Base-by-base conservation (phyloP, 2,888 invertebrate genomes). In the Dasypogon diadema region DNA sequence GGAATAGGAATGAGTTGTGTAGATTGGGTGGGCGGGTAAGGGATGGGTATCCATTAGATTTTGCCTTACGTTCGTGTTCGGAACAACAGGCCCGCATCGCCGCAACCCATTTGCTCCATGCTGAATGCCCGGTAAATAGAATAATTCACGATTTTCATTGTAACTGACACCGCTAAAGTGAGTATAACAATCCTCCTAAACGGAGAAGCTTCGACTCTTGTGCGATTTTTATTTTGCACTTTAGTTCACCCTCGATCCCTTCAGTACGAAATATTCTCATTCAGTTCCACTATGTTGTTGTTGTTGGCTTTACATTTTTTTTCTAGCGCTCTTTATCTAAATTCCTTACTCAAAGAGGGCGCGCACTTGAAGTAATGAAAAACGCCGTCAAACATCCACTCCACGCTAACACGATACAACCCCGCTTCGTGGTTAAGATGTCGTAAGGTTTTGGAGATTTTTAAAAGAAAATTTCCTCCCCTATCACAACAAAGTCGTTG, bases 361-460 rank as follows among this genome's bases (percentile, higher is more conserved):
- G 42, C 3, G n/a, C 42, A 42, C 42, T 42, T 42, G 42, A 42
- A 42, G 42, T 42, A 42, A 42, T 42, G 42, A 42, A 42, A 42
- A 42, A n/a, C 12, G n/a, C 42, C 42, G 42, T 42, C 42, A 42
- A 42, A n/a, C 42, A 42, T 42, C 42, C 42, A 42, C 10, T 42
- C 12, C 8, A 42, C 8, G 42, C 42, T n/a, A 42, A 42, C n/a
- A n/a, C 42, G 42, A 12, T 42, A 42, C 42, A 42, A 12, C 42
- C 42, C n/a, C n/a, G 42, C 42, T 42, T 42, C 42, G 42, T 42
- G 42, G 42, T 42, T 42, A 42, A 42, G 42, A 42, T 42, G 42
- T 42, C 42, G 42, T 42, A 42, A 42, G 42, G 42, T 42, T 42
- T 42, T 12, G 3, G 8, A 42, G 8, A 3, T 42, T 42, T 42